Evolutionary conservation across 2,797 vertebrate species (phyloP), one percentile per base, ranked within the genome.

Genomic region (Lepidocolaptes lacrymiger): DNA sequence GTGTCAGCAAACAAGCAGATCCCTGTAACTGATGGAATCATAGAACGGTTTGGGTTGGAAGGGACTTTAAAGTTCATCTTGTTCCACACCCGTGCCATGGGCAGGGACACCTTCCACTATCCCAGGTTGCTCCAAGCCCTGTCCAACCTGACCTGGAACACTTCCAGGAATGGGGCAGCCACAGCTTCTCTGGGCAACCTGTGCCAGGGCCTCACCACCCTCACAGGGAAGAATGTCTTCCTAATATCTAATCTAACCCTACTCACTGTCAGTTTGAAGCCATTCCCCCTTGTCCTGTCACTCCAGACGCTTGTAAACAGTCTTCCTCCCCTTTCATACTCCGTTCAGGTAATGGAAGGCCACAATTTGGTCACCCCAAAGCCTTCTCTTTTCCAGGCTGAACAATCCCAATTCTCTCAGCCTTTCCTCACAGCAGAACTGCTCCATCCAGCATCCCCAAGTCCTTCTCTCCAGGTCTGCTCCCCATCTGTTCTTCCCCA

Each of bases 131-230:
- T 58, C 58, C 55, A 12, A 48, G 7, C 14, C 4, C 12, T 0
- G 0, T 46, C 46, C 71, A 75, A 0, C 62, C 55, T 10, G 19
- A 7, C 22, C 48, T n/a, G 0, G 71, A 0, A 0, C 36, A 56
- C 4, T 44, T 0, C 5, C 63, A 69, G 37, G 43, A 28, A 56
- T 56, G 56, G 27, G 36, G 12, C 46, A 73, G 52, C 11, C 75
- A 11, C 59, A 73, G 68, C n/a, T 66, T 0, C 68, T 52, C 52
- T 58, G 66, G 43, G 7, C 27, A 79, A 7, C 23, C 49, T 59
- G 39, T 52, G 68, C 41, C 74, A 63, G 74, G 34, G 67, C 32
- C 32, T 37, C 1, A 2, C 12, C 22, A 20, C 12, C 10, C 19
- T 41, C 15, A 2, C 5, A 34, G 22, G 8, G 22, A 28, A 23